Conservation (phyloP, 2,888 invertebrate species). For the Epirrhoe tristata region DNA sequence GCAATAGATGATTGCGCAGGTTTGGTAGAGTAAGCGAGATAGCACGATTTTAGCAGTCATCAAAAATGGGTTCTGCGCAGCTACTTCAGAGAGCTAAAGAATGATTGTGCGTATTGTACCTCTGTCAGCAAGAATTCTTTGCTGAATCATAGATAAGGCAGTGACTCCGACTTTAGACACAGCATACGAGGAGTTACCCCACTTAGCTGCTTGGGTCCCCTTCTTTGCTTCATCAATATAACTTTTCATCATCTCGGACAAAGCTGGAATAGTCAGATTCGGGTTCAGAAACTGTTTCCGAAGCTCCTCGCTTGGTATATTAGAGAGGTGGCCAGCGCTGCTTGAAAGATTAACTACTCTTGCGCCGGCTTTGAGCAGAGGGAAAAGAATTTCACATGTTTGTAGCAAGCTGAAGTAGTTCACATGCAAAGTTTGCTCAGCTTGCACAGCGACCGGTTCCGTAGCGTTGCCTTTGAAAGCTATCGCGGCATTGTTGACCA, state of each 20-base stretch:
- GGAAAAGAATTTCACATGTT: slow-evolving; percentile 89
- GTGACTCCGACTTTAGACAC: slow-evolving; percentile 91
- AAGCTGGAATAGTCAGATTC: slow-evolving; percentile 82
- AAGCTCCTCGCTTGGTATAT: slow-evolving; percentile 83
- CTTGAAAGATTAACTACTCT: slow-evolving; percentile 91
- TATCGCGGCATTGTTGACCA: slow-evolving; percentile 92
- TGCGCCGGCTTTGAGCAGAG: slow-evolving; percentile 88
- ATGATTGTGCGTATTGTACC: no score
- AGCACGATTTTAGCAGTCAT: no score
- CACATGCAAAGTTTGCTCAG: slow-evolving; percentile 87
- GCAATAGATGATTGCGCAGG: no score
- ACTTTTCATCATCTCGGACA: slow-evolving; percentile 87
- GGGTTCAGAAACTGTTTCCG: slow-evolving; percentile 80
- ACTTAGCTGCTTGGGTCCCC: slow-evolving; percentile 70
- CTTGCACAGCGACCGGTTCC: slow-evolving; percentile 88
- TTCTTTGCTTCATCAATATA: slow-evolving; percentile 86
- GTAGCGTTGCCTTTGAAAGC: slow-evolving; percentile 86
- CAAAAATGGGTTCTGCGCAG: no score
- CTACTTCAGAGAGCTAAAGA: no score
- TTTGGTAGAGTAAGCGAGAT: no score
- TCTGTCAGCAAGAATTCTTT: slow-evolving; percentile 72
- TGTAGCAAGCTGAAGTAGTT: slow-evolving; percentile 89
- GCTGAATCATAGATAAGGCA: slow-evolving; percentile 88
- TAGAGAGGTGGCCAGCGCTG: slow-evolving; percentile 84
- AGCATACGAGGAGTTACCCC: slow-evolving; percentile 88